Evolutionary conservation across 1,140 invertebrate species (phyloP).

Genomic region (Drosophila sp.): DNA sequence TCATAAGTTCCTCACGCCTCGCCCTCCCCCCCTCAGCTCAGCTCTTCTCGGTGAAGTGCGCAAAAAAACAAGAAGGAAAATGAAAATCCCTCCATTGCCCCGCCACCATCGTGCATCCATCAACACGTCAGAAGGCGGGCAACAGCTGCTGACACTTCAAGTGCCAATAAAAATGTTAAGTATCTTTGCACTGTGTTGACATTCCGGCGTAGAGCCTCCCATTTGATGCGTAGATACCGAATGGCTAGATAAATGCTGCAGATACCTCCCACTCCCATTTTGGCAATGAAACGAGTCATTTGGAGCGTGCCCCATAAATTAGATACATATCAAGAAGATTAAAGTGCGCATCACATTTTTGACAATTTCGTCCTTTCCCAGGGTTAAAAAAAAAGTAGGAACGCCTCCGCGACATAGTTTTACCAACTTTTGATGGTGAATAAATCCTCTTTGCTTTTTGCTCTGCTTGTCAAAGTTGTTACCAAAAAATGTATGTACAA

Average conservation of each 20-base stretch:
- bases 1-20: slow-evolving; percentile 28
- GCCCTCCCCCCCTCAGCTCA: background rate
- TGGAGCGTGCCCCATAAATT: slow-evolving; percentile 53
- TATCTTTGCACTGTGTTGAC: slow-evolving; percentile 77
- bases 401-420: slow-evolving; percentile 17
- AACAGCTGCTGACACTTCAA: slow-evolving; percentile 73
- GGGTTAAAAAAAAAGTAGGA: background rate
- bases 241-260: slow-evolving; percentile 60
- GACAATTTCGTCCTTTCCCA: slow-evolving; percentile 44
- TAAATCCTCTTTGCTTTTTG: slow-evolving; percentile 12
- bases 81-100: slow-evolving; percentile 51
- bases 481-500: slow-evolving; percentile 11
- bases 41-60: slow-evolving; percentile 4
- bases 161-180: slow-evolving; percentile 83
- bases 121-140: slow-evolving; percentile 68
- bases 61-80: slow-evolving; percentile 45
- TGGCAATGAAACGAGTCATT: background rate
- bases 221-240: slow-evolving; percentile 36
- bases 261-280: slow-evolving; percentile 31
- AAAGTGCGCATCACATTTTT: slow-evolving; percentile 53
- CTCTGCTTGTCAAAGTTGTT: slow-evolving; percentile 19
- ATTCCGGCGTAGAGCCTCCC: slow-evolving; percentile 45
- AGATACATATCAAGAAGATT: slow-evolving; percentile 40
- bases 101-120: slow-evolving; percentile 55
- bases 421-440: slow-evolving; percentile 9